Percentiles rank a stretch among this genome's conserved stretches.
phyloP scores from a whole-genome alignment of 2,113 vertebrate species.

The Typhlomys cinereus region DNA sequence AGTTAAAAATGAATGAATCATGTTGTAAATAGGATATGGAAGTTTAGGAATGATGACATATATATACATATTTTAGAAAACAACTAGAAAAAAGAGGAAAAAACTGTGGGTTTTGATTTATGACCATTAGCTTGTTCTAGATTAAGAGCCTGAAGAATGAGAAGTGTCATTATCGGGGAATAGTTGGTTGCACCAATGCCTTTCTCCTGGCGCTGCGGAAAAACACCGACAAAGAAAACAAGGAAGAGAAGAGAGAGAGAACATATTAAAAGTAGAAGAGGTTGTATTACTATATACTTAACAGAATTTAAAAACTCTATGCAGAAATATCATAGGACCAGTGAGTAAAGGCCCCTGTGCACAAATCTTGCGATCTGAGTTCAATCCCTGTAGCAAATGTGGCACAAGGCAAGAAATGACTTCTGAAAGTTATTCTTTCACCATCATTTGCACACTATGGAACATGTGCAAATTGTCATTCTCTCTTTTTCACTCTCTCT shows the following conservation, averaged over 20 bases:
- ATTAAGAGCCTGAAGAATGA: not conserved
- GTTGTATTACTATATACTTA: not conserved
- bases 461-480: too few relatives aligned
- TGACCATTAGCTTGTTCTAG: constrained; percentile 24
- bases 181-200: constrained; percentile 5
- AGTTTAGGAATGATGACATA: not conserved
- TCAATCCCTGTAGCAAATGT: too few relatives aligned
- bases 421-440: too few relatives aligned
- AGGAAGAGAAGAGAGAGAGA: constrained; percentile 13
- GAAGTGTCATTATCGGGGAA: not conserved
- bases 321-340: not conserved
- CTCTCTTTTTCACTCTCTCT: too few relatives aligned
- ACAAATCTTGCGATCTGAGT: too few relatives aligned
- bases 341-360: too few relatives aligned
- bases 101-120: not conserved
- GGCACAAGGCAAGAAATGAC: too few relatives aligned
- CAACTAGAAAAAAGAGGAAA: constrained; percentile 20
- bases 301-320: not conserved
- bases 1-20: constrained; percentile 80
- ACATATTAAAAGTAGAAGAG: not conserved
- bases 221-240: too few relatives aligned
- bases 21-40: constrained; percentile 51
- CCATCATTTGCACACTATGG: too few relatives aligned
- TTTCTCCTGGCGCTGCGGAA: constrained; percentile 23
- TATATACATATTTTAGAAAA: constrained; percentile 50